Evolutionary conservation across 2,113 vertebrate species (phyloP).

Genomic region (Pedetes capensis): DNA sequence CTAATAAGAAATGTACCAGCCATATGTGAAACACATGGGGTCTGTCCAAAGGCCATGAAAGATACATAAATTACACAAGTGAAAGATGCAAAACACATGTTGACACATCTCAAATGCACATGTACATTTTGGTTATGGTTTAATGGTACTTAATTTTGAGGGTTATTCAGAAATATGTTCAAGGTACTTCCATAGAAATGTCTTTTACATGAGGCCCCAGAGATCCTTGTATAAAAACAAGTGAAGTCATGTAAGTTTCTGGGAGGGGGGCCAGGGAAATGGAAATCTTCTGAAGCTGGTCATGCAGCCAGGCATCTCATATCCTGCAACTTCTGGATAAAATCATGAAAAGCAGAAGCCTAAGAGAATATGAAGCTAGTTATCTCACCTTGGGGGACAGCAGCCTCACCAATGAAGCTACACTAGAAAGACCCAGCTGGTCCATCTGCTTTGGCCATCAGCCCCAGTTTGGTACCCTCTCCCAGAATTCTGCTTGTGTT

Average conservation of each 20-base stretch:
- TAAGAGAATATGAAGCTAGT: background rate
- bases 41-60: conserved; percentile 74
- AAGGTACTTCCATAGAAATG: conserved; percentile 40
- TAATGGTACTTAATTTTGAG: conserved; percentile 72
- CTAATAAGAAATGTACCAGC: conserved; percentile 78
- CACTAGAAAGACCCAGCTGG: conserved; percentile 45
- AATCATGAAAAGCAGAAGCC: conserved; percentile 16
- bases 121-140: conserved; percentile 75
- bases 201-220: background rate
- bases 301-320: background rate
- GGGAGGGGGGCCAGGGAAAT: background rate
- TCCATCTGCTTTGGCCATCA: conserved; percentile 66
- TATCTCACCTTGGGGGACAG: background rate
- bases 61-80: conserved; percentile 83
- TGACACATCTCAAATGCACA: conserved; percentile 75
- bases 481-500: background rate
- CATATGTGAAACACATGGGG: conserved; percentile 84
- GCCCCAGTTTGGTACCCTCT: background rate
- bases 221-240: conserved; percentile 17
- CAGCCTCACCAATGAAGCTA: background rate
- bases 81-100: conserved; percentile 83
- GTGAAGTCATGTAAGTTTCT: background rate
- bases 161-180: conserved; percentile 53
- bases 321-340: conserved; percentile 14
- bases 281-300: background rate